These are phyloP conservation scores for Sycophila sp. DNA, from an alignment of 1,140 invertebrate genomes.

Conservation along the genomic window DNA sequence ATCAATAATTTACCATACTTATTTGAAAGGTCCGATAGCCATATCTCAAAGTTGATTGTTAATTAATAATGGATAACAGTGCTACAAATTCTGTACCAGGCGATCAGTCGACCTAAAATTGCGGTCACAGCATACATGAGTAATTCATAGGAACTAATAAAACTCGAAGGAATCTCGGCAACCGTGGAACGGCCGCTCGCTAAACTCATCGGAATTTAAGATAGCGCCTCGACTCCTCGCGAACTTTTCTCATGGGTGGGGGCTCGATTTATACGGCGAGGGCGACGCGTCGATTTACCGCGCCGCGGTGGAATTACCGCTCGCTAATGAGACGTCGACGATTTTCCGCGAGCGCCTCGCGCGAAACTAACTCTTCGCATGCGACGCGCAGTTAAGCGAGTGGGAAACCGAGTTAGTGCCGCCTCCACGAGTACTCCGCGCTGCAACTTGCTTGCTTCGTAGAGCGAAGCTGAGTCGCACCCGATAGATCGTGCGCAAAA, in stretches of 20 bases:
- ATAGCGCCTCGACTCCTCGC: neutral
- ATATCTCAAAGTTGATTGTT: too few relatives aligned
- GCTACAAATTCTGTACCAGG: too few relatives aligned
- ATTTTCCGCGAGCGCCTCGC: neutral
- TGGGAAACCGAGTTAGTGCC: slow-evolving; percentile 17
- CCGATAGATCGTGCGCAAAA: too few relatives aligned
- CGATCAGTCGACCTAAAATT: too few relatives aligned
- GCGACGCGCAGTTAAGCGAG: neutral
- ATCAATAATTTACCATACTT: too few relatives aligned
- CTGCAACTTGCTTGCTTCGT: neutral
- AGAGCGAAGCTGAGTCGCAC: neutral
- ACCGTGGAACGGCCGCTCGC: too few relatives aligned
- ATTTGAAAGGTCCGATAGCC: too few relatives aligned
- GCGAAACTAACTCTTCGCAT: slow-evolving; percentile 20
- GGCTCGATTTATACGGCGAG: neutral
- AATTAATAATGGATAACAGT: too few relatives aligned
- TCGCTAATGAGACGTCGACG: too few relatives aligned
- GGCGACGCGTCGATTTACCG: neutral
- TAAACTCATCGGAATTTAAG: neutral
- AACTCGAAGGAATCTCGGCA: too few relatives aligned
- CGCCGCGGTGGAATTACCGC: neutral
- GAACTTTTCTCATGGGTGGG: neutral
- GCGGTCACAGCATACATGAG: too few relatives aligned
- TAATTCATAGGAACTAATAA: too few relatives aligned
- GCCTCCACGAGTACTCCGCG: neutral